phyloP scores from a whole-genome alignment of 1,140 invertebrate species.

The Bombyx mandarina region DNA sequence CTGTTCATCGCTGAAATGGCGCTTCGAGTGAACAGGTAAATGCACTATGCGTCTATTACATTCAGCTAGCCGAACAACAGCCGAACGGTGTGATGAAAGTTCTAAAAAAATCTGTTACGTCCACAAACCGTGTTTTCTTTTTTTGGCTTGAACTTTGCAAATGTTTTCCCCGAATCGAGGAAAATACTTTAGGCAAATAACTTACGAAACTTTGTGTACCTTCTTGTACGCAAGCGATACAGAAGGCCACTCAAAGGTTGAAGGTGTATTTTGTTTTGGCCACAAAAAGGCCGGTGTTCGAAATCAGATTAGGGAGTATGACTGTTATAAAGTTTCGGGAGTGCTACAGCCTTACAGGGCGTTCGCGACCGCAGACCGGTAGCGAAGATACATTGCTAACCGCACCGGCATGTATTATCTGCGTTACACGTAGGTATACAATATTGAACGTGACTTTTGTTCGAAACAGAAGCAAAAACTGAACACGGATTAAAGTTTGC shows the following conservation, averaged over 20 bases:
- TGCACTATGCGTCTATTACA: conserved; percentile 1
- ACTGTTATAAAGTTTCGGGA: conserved; percentile 45
- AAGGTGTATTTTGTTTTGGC: conserved; percentile 43
- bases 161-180: conserved; percentile 16
- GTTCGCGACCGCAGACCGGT: conserved; percentile 45
- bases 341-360: conserved; percentile 23
- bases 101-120: not conserved
- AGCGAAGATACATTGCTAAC: conserved; percentile 10
- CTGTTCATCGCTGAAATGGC: not conserved
- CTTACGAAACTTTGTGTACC: conserved; percentile 21
- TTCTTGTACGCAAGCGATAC: conserved; percentile 22
- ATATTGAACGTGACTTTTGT: conserved; percentile 25
- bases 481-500: too few species aligned
- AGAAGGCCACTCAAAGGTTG: conserved; percentile 21
- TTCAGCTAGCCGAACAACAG: not conserved
- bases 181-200: conserved; percentile 23
- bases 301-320: conserved; percentile 47
- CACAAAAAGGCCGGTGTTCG: conserved; percentile 48
- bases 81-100: not conserved
- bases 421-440: not conserved
- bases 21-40: conserved; percentile 1
- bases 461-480: too few species aligned
- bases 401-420: conserved; percentile 26
- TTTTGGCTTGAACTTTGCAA: conserved; percentile 11
- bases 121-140: conserved; percentile 6